Evolutionary conservation across 2,888 invertebrate species (phyloP), one percentile per base, ranked within the genome.

Genomic region (Zele albiditarsus): DNA sequence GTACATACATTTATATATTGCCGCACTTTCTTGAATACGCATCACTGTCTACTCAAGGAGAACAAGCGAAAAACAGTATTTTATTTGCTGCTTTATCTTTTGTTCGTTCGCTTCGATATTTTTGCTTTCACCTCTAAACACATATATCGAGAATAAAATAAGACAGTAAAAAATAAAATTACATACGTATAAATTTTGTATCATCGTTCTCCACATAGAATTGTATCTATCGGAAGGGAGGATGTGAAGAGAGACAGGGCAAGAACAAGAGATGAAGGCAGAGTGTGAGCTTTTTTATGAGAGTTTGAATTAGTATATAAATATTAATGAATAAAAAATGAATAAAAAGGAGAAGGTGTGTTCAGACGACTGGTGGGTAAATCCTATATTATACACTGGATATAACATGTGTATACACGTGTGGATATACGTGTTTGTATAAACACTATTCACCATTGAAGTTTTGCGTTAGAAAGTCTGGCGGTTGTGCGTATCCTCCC

Each of bases 71-170:
- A 78, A 74, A 77, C 79, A 71, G 78, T 82, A 83, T 85, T 85
- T 87, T 87, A 87, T 88, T 85, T 86, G 84, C 85, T 84, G 85
- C 83, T 86, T 86, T 83, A 87, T 87, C 84, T 87, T 85, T 85
- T 20, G 1, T 53, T 20, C 14, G 16, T 46, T 46, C 20, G 1
- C n/a, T n/a, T 8, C 38, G 8, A 38, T 38, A 38, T 38, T 38
- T 38, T 12, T 38, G 12, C 12, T 38, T 38, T 12, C 38, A 38
- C 12, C 38, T 38, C 12, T 38, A 38, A 38, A 8, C 12, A 38
- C 2, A 31, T 12, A 12, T 38, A 12, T 12, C 38, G 38, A 38
- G 12, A 38, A 12, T 38, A n/a, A n/a, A n/a, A n/a, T n/a, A n/a
- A n/a, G n/a, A n/a, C n/a, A n/a, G n/a, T n/a, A n/a, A n/a, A n/a